A percentile compares a stretch with the other conserved stretches of the same genome.
phyloP scores from a whole-genome alignment of 2,888 invertebrate genomes.

The Antheraea assamensis region DNA sequence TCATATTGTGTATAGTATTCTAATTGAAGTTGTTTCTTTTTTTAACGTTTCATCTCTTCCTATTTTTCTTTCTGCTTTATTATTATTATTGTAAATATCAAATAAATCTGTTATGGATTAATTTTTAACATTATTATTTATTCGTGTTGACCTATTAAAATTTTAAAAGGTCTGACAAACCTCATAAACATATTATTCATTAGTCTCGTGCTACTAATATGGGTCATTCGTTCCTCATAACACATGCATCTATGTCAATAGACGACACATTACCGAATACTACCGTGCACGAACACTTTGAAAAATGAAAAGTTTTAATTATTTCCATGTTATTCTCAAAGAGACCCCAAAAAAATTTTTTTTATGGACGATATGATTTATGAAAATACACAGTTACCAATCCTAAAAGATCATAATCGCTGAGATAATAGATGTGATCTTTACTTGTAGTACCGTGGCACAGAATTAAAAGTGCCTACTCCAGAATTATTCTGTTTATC shows the following conservation, averaged over 20 bases:
- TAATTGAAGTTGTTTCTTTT: background rate
- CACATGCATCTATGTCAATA: background rate
- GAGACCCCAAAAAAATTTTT: background rate
- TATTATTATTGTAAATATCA: background rate
- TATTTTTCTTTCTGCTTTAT: background rate
- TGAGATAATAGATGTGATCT: background rate
- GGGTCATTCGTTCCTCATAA: background rate
- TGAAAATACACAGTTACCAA: background rate
- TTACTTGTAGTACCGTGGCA: background rate
- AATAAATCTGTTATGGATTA: background rate
- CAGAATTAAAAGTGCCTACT: background rate
- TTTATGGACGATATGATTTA: background rate
- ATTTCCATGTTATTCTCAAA: no score
- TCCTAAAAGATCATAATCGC: background rate
- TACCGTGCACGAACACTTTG: no score
- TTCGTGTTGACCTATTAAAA: background rate
- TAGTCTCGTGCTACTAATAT: background rate
- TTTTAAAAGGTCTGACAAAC: no score
- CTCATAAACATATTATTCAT: background rate
- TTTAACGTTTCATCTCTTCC: background rate
- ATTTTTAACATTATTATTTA: background rate
- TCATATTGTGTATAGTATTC: constrained; percentile 25
- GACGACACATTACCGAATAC: no score
- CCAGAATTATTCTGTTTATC: background rate
- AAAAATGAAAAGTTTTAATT: no score